phyloP scores from a whole-genome alignment of 1,140 invertebrate species.

The Pomacea maculata region DNA sequence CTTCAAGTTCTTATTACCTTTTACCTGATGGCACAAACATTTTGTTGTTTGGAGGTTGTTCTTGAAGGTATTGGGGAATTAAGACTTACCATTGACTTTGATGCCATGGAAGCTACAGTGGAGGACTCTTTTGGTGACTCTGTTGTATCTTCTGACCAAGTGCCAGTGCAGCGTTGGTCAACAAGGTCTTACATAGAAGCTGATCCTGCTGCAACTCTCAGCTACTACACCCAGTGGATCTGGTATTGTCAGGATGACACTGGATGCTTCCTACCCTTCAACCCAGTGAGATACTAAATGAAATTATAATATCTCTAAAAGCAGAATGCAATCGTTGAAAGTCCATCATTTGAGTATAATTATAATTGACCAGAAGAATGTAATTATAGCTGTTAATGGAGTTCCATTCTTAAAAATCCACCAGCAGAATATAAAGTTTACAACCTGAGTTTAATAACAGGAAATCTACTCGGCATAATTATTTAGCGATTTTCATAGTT shows the following conservation, averaged over 20 bases:
- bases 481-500: too few relatives aligned
- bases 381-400: not conserved
- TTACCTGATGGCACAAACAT: too few relatives aligned
- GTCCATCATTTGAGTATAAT: too few relatives aligned
- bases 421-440: not conserved
- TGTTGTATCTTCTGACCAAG: not conserved
- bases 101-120: not conserved
- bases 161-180: slow-evolving; percentile 4
- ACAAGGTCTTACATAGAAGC: slow-evolving; percentile 7
- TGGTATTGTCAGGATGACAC: not conserved
- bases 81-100: slow-evolving; percentile 1
- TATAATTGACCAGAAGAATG: not conserved
- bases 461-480: not conserved
- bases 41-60: not conserved
- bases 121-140: not conserved
- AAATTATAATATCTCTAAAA: not conserved
- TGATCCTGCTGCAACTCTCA: not conserved
- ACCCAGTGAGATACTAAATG: not conserved
- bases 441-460: not conserved
- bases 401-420: not conserved
- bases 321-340: not conserved
- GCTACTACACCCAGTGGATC: slow-evolving; percentile 17
- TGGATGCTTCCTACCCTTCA: not conserved
- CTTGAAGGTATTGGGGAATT: slow-evolving; percentile 1
- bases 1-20: too few relatives aligned